Evolutionary conservation across 2,797 vertebrate species (phyloP), one percentile per base, ranked within the genome.

Genomic region (Molothrus ater): DNA sequence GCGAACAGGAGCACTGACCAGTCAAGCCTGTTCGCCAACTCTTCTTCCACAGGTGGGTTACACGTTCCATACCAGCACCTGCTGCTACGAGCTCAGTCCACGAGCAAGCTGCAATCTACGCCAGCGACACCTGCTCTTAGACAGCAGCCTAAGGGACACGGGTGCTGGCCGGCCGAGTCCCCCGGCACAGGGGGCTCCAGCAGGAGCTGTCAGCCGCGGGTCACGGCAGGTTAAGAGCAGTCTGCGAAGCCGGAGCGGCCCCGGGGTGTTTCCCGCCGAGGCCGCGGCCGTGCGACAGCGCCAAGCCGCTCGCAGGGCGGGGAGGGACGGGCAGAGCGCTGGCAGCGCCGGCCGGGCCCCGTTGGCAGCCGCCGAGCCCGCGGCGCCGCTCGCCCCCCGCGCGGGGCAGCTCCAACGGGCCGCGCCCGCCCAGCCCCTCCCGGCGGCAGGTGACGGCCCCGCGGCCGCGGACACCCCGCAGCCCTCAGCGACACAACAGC

Each of bases 21-120:
- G 92, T 19, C 78, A 6, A 63, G 88, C 95, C 92, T 76, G 95
- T 90, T 89, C 4, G 48, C 85, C 88, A 25, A 1, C 78, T 84
- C 81, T 6, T 65, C 59, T 73, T 90, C 70, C 45, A 4, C 54
- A 15, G 75, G 26, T 5, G 45, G 42, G 8, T 81, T 10, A n/a
- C 70, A 45, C 53, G 53, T 40, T 78, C 28, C 70, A 31, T 6
- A 51, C 42, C 34, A 21, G 42, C 87, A 88, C 79, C 92, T 89
- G 85, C 78, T 78, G 57, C 88, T 22, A 10, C 4, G 45, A 11
- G n/a, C 7, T 15, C 65, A 20, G 7, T 7, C 32, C 60, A 32
- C 24, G 8, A 32, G 6, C 25, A 71, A 78, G 34, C 4, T 17
- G 12, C 6, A 6, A 13, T 1, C 79, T 4, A 17, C 7, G 2